phyloP scores from a whole-genome alignment of 2,113 vertebrate genomes.

The Stegostoma tigrinum region DNA sequence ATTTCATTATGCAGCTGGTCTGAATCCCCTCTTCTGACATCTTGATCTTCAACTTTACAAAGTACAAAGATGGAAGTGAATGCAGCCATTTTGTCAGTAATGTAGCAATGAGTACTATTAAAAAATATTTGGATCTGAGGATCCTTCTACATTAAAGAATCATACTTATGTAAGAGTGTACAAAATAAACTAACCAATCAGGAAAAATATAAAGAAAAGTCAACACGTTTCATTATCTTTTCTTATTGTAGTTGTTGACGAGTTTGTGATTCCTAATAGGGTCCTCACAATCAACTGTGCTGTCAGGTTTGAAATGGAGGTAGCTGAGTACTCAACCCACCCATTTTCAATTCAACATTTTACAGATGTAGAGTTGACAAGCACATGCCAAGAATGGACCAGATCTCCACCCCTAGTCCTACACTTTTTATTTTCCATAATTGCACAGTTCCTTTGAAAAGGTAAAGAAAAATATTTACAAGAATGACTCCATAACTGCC shows the following conservation, averaged over 20 bases:
- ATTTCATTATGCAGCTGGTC: constrained; percentile 16
- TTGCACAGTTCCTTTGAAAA: not conserved
- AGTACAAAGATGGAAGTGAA: not conserved
- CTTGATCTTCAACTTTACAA: not conserved
- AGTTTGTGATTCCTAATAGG: not conserved
- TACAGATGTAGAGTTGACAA: not conserved
- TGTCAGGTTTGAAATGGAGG: not conserved
- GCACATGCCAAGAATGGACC: not conserved
- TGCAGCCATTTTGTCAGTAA: not conserved
- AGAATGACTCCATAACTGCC: not conserved
- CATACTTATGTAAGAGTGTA: not conserved
- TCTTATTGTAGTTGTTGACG: not conserved
- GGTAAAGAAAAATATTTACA: not conserved
- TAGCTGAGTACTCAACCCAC: not conserved
- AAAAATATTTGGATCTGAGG: not conserved
- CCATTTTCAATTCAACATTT: not conserved
- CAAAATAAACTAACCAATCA: not conserved
- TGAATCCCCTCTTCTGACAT: not conserved
- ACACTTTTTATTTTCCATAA: not conserved
- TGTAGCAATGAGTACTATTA: not conserved
- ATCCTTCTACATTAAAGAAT: not conserved
- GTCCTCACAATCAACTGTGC: not conserved
- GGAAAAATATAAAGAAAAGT: not conserved
- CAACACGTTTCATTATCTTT: not conserved
- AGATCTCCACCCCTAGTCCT: not conserved